phyloP scores from a whole-genome alignment of 2,113 vertebrate genomes.

The Microcebus griseorufus region DNA sequence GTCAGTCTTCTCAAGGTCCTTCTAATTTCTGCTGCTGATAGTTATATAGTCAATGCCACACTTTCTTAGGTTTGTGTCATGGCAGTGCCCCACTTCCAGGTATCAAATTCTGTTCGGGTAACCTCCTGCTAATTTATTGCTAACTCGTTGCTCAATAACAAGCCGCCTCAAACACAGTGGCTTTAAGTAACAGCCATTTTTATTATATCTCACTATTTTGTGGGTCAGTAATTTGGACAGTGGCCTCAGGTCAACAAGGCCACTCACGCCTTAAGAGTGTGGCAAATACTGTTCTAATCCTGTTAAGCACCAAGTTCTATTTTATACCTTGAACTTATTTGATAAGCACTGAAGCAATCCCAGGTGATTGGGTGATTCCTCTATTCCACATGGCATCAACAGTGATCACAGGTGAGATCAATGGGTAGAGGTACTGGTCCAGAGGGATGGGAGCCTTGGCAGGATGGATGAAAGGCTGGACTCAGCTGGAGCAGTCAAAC shows the following conservation, averaged over 20 bases:
- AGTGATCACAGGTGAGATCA: not conserved
- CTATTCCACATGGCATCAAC: not conserved
- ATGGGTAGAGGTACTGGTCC: not conserved
- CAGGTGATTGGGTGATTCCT: not conserved
- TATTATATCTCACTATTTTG: not conserved
- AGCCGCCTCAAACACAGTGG: not conserved
- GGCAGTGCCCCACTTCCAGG: not conserved
- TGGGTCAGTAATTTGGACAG: not conserved
- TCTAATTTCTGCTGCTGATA: not conserved
- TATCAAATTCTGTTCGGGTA: not conserved
- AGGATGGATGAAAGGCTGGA: not conserved
- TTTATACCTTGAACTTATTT: not conserved
- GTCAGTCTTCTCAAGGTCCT: not conserved
- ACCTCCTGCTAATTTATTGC: not conserved
- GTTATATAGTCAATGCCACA: not conserved
- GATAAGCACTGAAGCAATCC: not conserved
- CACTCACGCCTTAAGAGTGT: not conserved
- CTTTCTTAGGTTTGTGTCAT: not conserved
- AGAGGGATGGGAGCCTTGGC: not conserved
- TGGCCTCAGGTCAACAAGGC: not conserved
- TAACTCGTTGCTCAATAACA: not conserved
- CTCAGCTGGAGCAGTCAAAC: not conserved
- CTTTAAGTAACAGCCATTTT: not conserved
- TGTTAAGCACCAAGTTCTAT: not conserved
- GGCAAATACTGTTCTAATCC: not conserved